phyloP scores from a whole-genome alignment of 1,140 invertebrate genomes.

The Belonocnema kinseyi region DNA sequence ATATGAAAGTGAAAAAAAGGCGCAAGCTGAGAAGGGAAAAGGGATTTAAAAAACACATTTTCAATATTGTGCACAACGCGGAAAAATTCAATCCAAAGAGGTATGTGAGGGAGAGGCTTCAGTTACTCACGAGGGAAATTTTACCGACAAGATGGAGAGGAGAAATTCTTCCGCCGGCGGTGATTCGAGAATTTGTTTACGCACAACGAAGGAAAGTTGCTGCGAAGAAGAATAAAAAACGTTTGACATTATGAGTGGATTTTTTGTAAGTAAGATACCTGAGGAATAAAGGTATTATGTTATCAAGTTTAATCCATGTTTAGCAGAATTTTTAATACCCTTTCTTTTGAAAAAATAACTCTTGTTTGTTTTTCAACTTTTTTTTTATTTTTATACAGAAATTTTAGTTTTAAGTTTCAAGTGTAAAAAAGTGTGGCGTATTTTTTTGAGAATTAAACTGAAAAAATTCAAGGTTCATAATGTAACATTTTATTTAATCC shows the following conservation, averaged over 20 bases:
- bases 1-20: slow-evolving; percentile 82
- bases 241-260: slow-evolving; percentile 54
- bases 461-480: too few relatives aligned
- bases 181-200: slow-evolving; percentile 76
- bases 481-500: too few relatives aligned
- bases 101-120: slow-evolving; percentile 81
- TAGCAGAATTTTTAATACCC: too few relatives aligned
- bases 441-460: too few relatives aligned
- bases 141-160: slow-evolving; percentile 81
- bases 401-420: too few relatives aligned
- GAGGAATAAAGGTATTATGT: background rate
- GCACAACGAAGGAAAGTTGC: slow-evolving; percentile 52
- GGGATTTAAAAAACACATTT: slow-evolving; percentile 82
- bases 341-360: too few relatives aligned
- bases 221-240: slow-evolving; percentile 44
- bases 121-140: slow-evolving; percentile 79
- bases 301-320: too few relatives aligned
- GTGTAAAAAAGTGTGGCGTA: too few relatives aligned
- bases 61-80: slow-evolving; percentile 82
- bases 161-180: slow-evolving; percentile 79
- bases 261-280: slow-evolving; percentile 15
- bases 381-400: too few relatives aligned
- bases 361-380: too few relatives aligned
- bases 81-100: slow-evolving; percentile 85
- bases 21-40: slow-evolving; percentile 85